A percentile compares a stretch with the other conserved stretches of the same genome.
Evolutionary conservation across 2,113 vertebrate species (phyloP).

Genomic region (Myrmecobius fasciatus): DNA sequence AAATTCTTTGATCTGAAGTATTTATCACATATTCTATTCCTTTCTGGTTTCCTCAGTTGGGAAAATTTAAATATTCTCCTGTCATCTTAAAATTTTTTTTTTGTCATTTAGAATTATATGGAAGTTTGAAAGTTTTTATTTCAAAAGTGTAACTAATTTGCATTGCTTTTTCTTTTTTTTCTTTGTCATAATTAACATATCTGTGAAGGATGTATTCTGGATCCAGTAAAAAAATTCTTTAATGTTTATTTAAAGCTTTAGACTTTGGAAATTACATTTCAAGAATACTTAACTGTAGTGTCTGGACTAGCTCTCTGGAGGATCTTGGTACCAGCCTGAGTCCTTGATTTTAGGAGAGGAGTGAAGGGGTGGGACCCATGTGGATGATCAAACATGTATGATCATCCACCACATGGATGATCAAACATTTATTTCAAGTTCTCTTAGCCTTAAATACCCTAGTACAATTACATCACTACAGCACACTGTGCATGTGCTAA

Average conservation of each 20-base stretch:
- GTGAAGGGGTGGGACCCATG: too few species aligned
- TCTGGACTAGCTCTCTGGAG: too few species aligned
- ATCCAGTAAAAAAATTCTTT: not conserved
- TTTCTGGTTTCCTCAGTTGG: not conserved
- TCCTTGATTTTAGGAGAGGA: too few species aligned
- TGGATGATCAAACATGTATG: too few species aligned
- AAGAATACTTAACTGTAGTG: too few species aligned
- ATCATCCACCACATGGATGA: too few species aligned
- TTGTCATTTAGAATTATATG: not conserved
- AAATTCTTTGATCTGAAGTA: not conserved
- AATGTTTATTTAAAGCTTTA: not conserved
- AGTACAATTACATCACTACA: too few species aligned
- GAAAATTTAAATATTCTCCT: not conserved
- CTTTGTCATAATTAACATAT: not conserved
- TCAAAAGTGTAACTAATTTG: not conserved
- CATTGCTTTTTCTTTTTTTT: not conserved
- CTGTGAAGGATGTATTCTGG: not conserved
- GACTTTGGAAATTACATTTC: too few species aligned
- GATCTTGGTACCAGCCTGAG: too few species aligned
- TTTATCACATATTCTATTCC: not conserved
- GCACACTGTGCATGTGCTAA: too few species aligned
- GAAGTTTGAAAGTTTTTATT: not conserved
- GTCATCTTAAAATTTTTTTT: not conserved
- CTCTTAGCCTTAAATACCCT: too few species aligned
- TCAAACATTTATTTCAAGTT: too few species aligned